Percentiles rank a stretch among this genome's conserved stretches.
Evolutionary conservation across 1,140 invertebrate species (phyloP).

Genomic region (Tetramorium alpestre): DNA sequence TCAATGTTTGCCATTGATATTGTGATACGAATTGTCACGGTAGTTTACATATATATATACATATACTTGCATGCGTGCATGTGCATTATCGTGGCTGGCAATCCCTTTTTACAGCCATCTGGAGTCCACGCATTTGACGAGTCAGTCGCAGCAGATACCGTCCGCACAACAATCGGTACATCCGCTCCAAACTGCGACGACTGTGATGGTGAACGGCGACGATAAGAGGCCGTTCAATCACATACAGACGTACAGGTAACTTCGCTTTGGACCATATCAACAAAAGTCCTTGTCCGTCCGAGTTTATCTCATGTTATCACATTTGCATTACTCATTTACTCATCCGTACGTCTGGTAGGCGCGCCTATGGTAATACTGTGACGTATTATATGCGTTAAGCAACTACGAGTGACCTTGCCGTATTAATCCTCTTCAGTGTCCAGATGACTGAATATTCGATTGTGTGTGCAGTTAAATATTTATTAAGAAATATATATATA

Average conservation of each 20-base stretch:
- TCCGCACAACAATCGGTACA: constrained; percentile 78
- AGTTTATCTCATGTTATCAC: constrained; percentile 35
- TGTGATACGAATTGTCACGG: constrained; percentile 43
- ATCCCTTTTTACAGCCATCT: constrained; percentile 78
- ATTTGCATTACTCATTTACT: constrained; percentile 44
- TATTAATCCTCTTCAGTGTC: constrained; percentile 28
- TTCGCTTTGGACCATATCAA: constrained; percentile 21
- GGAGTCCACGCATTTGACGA: constrained; percentile 77
- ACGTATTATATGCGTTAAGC: constrained; percentile 11
- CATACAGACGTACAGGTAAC: constrained; percentile 94
- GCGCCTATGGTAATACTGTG: constrained; percentile 3
- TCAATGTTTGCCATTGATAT: constrained; percentile 45
- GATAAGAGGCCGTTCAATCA: constrained; percentile 90
- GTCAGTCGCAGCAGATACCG: constrained; percentile 71
- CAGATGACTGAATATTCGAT: background rate
- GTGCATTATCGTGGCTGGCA: constrained; percentile 68
- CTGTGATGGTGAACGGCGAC: constrained; percentile 87
- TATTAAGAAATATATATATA: background rate
- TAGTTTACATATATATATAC: constrained; percentile 32
- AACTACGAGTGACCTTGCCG: background rate
- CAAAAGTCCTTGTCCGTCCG: constrained; percentile 23
- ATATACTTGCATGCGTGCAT: constrained; percentile 71
- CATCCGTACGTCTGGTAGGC: background rate
- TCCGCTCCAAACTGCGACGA: constrained; percentile 72
- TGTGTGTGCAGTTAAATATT: background rate